phyloP scores from a whole-genome alignment of 1,140 invertebrate genomes.

The Danaus plexippus region DNA sequence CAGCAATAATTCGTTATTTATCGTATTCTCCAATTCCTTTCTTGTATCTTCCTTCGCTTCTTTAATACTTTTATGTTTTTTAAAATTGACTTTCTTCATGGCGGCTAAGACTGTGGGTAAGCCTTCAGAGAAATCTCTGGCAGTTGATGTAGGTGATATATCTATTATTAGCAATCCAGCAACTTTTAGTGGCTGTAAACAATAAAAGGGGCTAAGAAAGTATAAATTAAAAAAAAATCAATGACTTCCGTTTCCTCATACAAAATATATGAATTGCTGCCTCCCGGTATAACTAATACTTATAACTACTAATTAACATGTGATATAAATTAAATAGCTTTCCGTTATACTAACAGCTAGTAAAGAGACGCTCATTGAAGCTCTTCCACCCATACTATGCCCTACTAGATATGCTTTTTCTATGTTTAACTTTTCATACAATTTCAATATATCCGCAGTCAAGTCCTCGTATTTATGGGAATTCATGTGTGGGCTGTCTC shows the following conservation, averaged over 20 bases:
- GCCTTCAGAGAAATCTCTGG: constrained; percentile 64
- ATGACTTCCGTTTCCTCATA: no score
- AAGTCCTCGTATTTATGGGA: constrained; percentile 81
- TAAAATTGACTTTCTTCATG: constrained; percentile 65
- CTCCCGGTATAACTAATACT: no score
- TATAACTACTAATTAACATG: no score
- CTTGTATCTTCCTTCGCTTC: constrained; percentile 29
- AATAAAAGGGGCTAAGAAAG: no score
- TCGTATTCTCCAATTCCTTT: constrained; percentile 30
- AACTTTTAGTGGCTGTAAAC: constrained; percentile 76
- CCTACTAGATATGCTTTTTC: constrained; percentile 81
- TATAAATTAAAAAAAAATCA: no score
- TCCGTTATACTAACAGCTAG: constrained; percentile 65
- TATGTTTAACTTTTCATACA: constrained; percentile 77
- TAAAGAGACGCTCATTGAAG: constrained; percentile 85
- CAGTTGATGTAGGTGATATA: constrained; percentile 77
- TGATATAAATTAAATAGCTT: not conserved
- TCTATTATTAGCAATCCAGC: constrained; percentile 82
- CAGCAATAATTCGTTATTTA: constrained; percentile 34
- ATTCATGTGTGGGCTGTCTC: constrained; percentile 85
- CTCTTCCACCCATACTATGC: constrained; percentile 92
- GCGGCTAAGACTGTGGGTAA: constrained; percentile 72
- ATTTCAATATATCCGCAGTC: constrained; percentile 79
- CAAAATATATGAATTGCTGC: no score
- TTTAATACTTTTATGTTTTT: constrained; percentile 26